Evolutionary conservation across 2,888 invertebrate species (phyloP).

Genomic region (Drosophila austrosaltans): DNA sequence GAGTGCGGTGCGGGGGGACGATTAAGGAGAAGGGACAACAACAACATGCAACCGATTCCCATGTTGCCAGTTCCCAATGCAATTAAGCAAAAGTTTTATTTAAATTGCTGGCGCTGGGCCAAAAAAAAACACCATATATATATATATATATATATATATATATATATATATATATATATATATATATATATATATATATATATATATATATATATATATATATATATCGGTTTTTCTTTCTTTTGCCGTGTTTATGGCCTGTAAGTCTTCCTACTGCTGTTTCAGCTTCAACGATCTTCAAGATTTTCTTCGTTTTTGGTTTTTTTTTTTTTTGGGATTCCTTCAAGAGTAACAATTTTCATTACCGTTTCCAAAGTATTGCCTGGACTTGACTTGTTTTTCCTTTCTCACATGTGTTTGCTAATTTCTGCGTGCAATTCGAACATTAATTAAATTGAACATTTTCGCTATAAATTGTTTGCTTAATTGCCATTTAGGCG

Average conservation of each 20-base stretch:
- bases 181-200: not conserved
- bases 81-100: slow-evolving; percentile 78
- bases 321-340: slow-evolving; percentile 1
- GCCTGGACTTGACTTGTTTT: slow-evolving; percentile 8
- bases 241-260: slow-evolving; percentile 57
- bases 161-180: not conserved
- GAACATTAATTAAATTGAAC: slow-evolving; percentile 76
- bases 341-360: slow-evolving; percentile 11
- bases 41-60: slow-evolving; percentile 56
- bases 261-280: slow-evolving; percentile 39
- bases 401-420: slow-evolving; percentile 67
- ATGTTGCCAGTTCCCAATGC: slow-evolving; percentile 58
- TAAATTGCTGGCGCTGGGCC: slow-evolving; percentile 71
- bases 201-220: not conserved
- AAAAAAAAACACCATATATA: not conserved
- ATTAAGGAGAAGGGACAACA: not conserved
- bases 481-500: slow-evolving; percentile 75
- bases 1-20: slow-evolving; percentile 6
- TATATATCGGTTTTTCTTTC: not conserved
- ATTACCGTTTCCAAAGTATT: slow-evolving; percentile 4
- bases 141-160: not conserved
- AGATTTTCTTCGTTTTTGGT: not conserved
- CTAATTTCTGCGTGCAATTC: slow-evolving; percentile 75
- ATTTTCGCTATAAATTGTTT: slow-evolving; percentile 76
- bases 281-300: not conserved